These are phyloP conservation scores for Mormyrops attenuatus DNA, from an alignment of 2,797 vertebrate genomes.

Conservation along the genomic window DNA sequence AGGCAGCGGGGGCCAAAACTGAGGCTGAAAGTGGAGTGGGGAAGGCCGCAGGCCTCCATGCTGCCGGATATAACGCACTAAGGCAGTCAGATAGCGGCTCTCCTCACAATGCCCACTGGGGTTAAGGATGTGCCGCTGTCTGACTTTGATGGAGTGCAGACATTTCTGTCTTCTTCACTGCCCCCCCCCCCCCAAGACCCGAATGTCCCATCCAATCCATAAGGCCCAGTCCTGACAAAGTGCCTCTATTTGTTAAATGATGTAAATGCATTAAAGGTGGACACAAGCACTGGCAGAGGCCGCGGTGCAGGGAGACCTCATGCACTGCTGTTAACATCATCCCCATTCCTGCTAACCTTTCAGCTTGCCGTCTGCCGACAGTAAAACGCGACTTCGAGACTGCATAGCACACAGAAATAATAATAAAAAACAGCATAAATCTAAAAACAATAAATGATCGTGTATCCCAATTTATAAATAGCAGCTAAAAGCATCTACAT, in stretches of 20 bases:
- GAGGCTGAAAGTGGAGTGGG: not conserved
- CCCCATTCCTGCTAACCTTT: not conserved
- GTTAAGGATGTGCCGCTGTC: not conserved
- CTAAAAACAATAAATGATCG: not conserved
- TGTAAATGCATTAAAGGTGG: not conserved
- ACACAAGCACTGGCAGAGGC: not conserved
- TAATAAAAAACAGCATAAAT: not conserved
- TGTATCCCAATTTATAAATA: not conserved
- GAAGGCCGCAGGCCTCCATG: too few species aligned
- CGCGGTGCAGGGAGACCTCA: not conserved
- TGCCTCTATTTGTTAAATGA: not conserved
- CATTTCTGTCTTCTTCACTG: not conserved
- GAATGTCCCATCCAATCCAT: not conserved
- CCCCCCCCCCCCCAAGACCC: not conserved
- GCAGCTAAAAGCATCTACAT: not conserved
- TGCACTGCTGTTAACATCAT: not conserved
- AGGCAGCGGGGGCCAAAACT: not conserved
- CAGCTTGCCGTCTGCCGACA: not conserved
- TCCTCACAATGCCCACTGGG: not conserved
- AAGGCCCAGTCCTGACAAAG: not conserved
- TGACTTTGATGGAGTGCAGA: not conserved
- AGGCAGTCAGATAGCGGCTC: not conserved
- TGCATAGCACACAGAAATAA: not conserved
- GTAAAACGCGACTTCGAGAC: not conserved
- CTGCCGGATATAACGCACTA: not conserved